These are phyloP conservation scores for Notothenia coriiceps DNA, from an alignment of 2,113 vertebrate species.

Conservation along the genomic window DNA sequence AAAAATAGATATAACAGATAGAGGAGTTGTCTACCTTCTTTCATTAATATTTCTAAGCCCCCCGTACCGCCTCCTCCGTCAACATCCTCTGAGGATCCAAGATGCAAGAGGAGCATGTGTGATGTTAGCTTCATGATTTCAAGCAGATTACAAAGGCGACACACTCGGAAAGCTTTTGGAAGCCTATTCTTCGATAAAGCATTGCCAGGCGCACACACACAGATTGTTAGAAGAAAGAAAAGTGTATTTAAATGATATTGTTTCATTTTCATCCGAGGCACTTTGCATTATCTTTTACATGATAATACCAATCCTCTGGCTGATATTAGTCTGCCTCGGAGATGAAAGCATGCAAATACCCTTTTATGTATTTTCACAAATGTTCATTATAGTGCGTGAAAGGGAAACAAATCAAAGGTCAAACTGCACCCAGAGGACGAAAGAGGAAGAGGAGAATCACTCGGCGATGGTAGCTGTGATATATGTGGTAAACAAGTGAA, in stretches of 20 bases:
- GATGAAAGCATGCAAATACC: conserved; percentile 40
- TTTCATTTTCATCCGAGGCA: conserved; percentile 50
- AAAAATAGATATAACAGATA: conserved; percentile 28
- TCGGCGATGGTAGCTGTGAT: background rate
- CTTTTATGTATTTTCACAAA: conserved; percentile 43
- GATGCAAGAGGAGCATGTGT: conserved; percentile 19
- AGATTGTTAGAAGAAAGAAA: background rate
- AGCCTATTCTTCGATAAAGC: background rate
- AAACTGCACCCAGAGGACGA: background rate
- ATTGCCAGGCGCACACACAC: background rate
- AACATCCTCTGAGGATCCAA: conserved; percentile 14
- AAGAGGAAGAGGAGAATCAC: background rate
- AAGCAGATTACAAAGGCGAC: conserved; percentile 23
- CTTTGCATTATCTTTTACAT: conserved; percentile 40
- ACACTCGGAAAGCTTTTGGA: conserved; percentile 15
- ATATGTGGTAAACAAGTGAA: conserved; percentile 31
- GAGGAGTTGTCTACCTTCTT: conserved; percentile 10
- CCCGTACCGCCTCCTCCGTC: background rate
- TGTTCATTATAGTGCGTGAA: conserved; percentile 41
- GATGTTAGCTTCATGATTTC: conserved; percentile 46
- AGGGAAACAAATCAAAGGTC: conserved; percentile 56
- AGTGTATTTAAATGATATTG: conserved; percentile 53
- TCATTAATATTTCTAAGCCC: conserved; percentile 6
- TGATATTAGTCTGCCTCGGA: conserved; percentile 20
- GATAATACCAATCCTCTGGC: conserved; percentile 32